These are phyloP conservation scores for Heterotilapia buettikoferi DNA, from an alignment of 2,113 vertebrate species.

Conservation along the genomic window DNA sequence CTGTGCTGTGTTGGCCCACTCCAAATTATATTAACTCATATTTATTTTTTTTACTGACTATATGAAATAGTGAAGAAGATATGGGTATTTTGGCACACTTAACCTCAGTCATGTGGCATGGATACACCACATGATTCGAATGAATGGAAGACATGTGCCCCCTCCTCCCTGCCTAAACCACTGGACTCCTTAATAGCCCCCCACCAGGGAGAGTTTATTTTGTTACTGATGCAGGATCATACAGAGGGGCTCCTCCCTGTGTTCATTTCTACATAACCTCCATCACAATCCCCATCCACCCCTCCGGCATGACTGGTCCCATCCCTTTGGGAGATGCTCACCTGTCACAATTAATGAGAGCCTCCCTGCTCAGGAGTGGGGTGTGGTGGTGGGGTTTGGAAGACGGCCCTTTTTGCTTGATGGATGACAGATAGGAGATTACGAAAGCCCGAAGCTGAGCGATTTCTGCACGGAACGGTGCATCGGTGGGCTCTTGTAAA, in stretches of 20 bases:
- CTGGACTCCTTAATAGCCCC: neutral
- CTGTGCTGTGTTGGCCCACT: neutral
- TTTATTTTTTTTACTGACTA: neutral
- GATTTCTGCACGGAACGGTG: slow-evolving; percentile 13
- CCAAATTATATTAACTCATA: neutral
- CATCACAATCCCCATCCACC: slow-evolving; percentile 1
- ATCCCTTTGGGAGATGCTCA: slow-evolving; percentile 42
- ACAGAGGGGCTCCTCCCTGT: neutral
- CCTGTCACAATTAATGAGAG: slow-evolving; percentile 63
- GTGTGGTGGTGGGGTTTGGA: neutral
- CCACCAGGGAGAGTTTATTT: slow-evolving; percentile 42
- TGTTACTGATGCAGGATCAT: neutral
- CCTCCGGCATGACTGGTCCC: slow-evolving; percentile 7
- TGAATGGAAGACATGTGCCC: neutral
- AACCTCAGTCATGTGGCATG: neutral
- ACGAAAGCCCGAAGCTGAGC: slow-evolving; percentile 1
- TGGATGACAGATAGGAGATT: slow-evolving; percentile 26
- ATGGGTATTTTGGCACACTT: neutral
- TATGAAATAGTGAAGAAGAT: neutral
- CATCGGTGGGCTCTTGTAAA: neutral
- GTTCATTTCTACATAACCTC: neutral
- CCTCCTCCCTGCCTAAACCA: neutral
- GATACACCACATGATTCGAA: neutral
- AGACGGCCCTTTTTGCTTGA: slow-evolving; percentile 14
- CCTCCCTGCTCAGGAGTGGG: neutral